phyloP scores from a whole-genome alignment of 2,113 vertebrate species.

The Uria aalge region DNA sequence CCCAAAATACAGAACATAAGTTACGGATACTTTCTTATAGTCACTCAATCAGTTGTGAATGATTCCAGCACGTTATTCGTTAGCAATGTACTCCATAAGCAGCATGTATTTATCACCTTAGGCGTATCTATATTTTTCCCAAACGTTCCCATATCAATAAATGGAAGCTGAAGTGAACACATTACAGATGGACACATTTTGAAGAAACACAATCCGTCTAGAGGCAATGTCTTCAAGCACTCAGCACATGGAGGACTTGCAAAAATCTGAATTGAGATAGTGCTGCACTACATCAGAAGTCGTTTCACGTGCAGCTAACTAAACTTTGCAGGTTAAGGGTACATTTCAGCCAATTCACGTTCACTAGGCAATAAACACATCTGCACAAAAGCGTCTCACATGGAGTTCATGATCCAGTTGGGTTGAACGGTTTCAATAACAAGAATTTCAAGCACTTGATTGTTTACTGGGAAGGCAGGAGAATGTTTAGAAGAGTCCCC shows the following conservation, averaged over 20 bases:
- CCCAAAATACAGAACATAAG: background rate
- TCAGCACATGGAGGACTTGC: background rate
- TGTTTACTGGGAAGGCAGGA: background rate
- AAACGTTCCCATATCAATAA: background rate
- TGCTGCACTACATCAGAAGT: background rate
- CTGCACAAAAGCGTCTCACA: background rate
- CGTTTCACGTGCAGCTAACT: background rate
- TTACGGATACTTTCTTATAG: background rate
- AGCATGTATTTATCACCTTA: background rate
- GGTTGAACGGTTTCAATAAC: background rate
- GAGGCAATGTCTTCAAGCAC: slow-evolving; percentile 22
- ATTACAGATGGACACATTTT: background rate
- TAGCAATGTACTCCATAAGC: background rate
- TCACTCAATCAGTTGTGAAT: background rate
- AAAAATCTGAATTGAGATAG: background rate
- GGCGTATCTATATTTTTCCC: background rate
- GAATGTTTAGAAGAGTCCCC: slow-evolving; percentile 4
- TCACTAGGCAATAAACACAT: background rate
- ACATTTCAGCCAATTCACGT: background rate
- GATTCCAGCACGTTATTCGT: background rate
- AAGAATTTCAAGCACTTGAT: background rate
- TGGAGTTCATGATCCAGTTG: background rate
- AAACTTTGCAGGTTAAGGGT: background rate
- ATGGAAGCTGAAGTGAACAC: background rate
- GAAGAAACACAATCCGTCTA: background rate